Evolutionary conservation across 2,797 vertebrate genomes (phyloP).

Genomic region (Sorex maritimensis): DNA sequence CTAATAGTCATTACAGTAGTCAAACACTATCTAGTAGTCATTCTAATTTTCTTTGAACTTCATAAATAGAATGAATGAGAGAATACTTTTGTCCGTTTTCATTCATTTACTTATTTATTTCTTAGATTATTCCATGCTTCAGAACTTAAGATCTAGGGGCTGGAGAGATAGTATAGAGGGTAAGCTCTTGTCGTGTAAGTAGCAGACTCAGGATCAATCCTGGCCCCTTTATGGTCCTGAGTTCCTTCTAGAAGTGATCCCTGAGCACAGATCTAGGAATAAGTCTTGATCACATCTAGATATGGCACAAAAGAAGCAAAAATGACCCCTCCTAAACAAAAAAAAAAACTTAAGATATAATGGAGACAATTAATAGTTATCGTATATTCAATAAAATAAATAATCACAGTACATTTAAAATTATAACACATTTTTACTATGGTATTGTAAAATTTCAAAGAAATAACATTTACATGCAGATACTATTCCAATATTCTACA

Average conservation of each 20-base stretch:
- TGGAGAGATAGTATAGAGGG: too few relatives aligned
- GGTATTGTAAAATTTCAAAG: background rate
- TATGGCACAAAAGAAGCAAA: too few relatives aligned
- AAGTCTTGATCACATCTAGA: too few relatives aligned
- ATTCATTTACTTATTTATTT: too few relatives aligned
- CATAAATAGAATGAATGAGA: background rate
- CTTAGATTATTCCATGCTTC: too few relatives aligned
- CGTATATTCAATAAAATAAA: background rate
- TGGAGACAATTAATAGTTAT: background rate
- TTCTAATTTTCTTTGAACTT: background rate
- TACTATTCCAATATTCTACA: background rate
- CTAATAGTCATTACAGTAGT: background rate
- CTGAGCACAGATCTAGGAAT: too few relatives aligned
- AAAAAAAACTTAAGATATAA: background rate
- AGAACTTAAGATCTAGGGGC: too few relatives aligned
- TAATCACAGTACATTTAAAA: slow-evolving; percentile 20
- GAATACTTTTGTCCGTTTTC: background rate
- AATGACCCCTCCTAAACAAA: too few relatives aligned
- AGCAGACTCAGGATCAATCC: too few relatives aligned
- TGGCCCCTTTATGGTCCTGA: too few relatives aligned
- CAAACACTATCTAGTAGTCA: background rate
- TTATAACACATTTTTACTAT: background rate
- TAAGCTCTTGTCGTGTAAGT: too few relatives aligned
- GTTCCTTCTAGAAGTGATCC: too few relatives aligned
- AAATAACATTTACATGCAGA: background rate